These are phyloP conservation scores for Orthosia incerta DNA, from an alignment of 2,888 invertebrate genomes.

Conservation along the genomic window DNA sequence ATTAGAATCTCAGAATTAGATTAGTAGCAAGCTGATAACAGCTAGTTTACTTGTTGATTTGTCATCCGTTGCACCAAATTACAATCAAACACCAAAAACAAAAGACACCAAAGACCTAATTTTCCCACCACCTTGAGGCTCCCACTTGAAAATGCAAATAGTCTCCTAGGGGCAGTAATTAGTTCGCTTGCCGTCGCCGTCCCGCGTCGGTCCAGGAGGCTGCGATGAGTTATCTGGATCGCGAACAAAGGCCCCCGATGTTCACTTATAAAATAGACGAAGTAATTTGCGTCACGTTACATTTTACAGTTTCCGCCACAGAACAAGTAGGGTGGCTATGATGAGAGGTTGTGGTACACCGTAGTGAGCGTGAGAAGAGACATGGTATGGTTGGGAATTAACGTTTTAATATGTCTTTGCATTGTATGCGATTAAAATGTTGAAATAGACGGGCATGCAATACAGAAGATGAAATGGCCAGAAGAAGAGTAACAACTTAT, in stretches of 20 bases:
- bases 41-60: no score
- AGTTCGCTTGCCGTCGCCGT: constrained; percentile 31
- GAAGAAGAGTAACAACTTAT: no score
- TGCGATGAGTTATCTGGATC: constrained; percentile 68
- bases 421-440: no score
- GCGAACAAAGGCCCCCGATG: constrained; percentile 67
- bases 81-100: neutral
- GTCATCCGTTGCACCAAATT: neutral
- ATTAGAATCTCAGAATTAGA: no score
- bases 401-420: no score
- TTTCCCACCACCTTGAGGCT: constrained; percentile 1
- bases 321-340: constrained; percentile 62
- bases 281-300: constrained; percentile 79
- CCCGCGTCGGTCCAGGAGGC: constrained; percentile 32
- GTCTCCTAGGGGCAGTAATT: constrained; percentile 49
- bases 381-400: neutral
- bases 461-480: no score
- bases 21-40: no score
- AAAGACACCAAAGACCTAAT: neutral
- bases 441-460: no score
- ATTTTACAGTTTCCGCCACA: constrained; percentile 74
- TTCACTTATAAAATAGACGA: constrained; percentile 78
- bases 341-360: constrained; percentile 11
- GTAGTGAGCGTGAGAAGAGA: neutral
- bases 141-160: constrained; percentile 41